phyloP scores from a whole-genome alignment of 2,113 vertebrate genomes.

The Grus americana region DNA sequence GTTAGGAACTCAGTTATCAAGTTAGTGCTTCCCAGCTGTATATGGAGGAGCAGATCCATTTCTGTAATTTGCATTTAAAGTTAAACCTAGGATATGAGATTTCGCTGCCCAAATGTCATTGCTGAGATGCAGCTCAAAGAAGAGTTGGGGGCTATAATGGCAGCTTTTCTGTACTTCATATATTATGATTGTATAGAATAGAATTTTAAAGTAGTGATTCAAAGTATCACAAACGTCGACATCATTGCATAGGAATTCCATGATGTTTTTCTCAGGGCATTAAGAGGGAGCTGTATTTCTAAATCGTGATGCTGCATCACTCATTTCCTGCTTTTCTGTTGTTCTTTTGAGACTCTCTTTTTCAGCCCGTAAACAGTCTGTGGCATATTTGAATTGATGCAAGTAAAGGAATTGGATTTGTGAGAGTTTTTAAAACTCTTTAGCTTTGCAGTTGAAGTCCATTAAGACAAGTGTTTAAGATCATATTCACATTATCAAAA shows the following conservation, averaged over 20 bases:
- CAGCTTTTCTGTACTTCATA: not conserved
- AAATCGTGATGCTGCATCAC: not conserved
- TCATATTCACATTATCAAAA: not conserved
- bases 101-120: not conserved
- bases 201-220: not conserved
- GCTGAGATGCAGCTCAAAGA: not conserved
- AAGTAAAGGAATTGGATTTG: constrained; percentile 38
- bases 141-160: not conserved
- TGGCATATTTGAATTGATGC: constrained; percentile 39
- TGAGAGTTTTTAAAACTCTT: constrained; percentile 47
- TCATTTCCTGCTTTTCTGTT: not conserved
- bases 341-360: not conserved
- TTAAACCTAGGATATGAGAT: not conserved
- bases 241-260: not conserved
- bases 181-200: not conserved
- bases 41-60: not conserved
- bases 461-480: constrained; percentile 53
- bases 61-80: not conserved
- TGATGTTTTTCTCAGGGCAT: not conserved
- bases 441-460: constrained; percentile 20
- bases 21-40: not conserved
- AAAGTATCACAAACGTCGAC: not conserved
- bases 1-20: not conserved
- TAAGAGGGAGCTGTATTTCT: not conserved
- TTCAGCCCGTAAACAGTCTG: not conserved